Percentiles rank a stretch among this genome's conserved stretches.
These are phyloP conservation scores for Crenuchus spilurus DNA, from an alignment of 2,797 vertebrate genomes.

Conservation along the genomic window DNA sequence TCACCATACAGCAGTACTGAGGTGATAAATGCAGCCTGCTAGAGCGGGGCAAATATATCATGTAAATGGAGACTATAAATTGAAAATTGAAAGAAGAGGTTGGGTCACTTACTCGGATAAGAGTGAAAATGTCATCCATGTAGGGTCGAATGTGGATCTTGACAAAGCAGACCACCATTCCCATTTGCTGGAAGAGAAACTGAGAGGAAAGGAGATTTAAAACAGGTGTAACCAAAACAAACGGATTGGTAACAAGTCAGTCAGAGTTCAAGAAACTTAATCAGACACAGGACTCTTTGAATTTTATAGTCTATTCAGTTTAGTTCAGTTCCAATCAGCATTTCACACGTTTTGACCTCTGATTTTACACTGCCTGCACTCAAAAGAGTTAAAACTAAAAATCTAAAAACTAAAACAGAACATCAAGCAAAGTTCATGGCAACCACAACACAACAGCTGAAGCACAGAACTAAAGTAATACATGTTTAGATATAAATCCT, in stretches of 20 bases:
- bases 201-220: conserved; percentile 56
- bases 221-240: conserved; percentile 32
- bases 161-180: conserved; percentile 98
- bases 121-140: conserved; percentile 98
- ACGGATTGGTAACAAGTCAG: conserved; percentile 1
- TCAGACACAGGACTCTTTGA: neutral
- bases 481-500: too few species aligned
- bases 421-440: neutral
- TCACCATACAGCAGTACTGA: conserved; percentile 36
- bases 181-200: conserved; percentile 98
- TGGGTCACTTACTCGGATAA: conserved; percentile 90
- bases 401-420: neutral
- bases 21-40: neutral
- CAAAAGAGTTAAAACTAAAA: neutral
- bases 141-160: conserved; percentile 98
- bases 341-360: conserved; percentile 23
- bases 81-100: neutral
- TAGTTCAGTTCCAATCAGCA: conserved; percentile 5
- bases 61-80: neutral
- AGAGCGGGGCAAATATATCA: neutral
- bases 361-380: neutral
- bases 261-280: neutral
- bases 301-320: conserved; percentile 7
- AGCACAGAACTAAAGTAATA: neutral
- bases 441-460: neutral